Evolutionary conservation across 1,140 invertebrate genomes (phyloP).

Genomic region (Stegodyphus dumicola): DNA sequence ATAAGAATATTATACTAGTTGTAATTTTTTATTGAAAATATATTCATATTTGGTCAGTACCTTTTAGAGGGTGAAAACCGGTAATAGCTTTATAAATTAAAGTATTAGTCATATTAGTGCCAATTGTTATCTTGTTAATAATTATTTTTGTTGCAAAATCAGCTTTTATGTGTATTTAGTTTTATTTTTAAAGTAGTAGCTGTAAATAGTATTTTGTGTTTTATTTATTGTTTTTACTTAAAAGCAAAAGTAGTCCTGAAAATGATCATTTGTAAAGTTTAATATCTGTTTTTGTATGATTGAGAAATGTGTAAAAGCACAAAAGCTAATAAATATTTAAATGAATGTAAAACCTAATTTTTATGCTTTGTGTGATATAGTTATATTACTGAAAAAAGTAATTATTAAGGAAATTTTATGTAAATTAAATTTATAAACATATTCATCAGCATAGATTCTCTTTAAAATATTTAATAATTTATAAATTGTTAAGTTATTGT

Average conservation of each 20-base stretch:
- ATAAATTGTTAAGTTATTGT: no score
- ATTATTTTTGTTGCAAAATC: not conserved
- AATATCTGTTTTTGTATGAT: not conserved
- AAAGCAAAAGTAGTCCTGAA: not conserved
- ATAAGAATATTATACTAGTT: no score
- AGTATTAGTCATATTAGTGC: conserved; percentile 49
- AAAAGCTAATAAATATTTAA: no score
- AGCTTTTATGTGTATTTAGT: not conserved
- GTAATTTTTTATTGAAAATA: no score
- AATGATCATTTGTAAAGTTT: not conserved
- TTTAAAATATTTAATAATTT: no score
- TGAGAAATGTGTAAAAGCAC: not conserved
- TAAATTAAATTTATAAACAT: no score
- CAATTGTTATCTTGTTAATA: conserved; percentile 26
- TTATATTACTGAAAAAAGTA: no score
- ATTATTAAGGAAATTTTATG: no score
- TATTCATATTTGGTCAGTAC: no score
- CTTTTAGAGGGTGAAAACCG: not conserved
- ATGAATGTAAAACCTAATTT: no score
- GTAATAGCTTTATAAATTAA: not conserved
- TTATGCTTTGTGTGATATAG: no score
- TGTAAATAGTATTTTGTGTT: conserved; percentile 8
- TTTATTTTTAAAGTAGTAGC: not conserved
- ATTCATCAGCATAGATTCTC: no score
- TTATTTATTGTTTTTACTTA: conserved; percentile 6